Evolutionary conservation across 1,140 invertebrate species (phyloP).

Genomic region (Orius insidiosus): DNA sequence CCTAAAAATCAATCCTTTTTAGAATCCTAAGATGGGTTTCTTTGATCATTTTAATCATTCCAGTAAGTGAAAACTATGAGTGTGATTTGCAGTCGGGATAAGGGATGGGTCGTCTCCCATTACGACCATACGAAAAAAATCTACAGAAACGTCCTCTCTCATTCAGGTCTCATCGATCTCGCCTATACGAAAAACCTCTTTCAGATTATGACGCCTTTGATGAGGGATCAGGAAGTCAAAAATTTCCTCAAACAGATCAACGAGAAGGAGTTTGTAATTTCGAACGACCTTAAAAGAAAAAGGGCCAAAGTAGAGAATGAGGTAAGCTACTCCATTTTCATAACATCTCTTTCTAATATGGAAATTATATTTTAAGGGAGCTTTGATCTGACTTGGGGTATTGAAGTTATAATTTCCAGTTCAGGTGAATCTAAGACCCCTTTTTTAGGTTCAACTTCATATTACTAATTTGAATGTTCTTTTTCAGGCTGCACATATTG

Average conservation of each 20-base stretch:
- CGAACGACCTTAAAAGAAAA: slow-evolving; percentile 2
- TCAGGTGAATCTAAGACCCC: neutral
- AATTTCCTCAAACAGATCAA: slow-evolving; percentile 3
- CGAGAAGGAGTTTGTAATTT: slow-evolving; percentile 1
- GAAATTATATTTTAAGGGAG: neutral
- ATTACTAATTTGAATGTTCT: neutral
- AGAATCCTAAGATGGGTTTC: too few relatives aligned
- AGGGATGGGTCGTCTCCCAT: slow-evolving; percentile 17
- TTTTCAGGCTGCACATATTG: neutral
- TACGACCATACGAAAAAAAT: slow-evolving; percentile 9
- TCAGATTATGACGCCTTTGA: slow-evolving; percentile 12
- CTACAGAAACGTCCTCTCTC: slow-evolving; percentile 9
- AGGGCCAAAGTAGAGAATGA: slow-evolving; percentile 3
- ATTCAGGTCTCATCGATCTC: slow-evolving; percentile 4
- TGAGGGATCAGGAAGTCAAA: slow-evolving; percentile 7
- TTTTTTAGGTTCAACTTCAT: neutral
- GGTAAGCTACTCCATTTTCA: too few relatives aligned
- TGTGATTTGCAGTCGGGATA: slow-evolving; percentile 10
- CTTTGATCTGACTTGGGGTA: neutral
- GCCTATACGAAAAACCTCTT: slow-evolving; percentile 10
- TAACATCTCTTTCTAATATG: neutral
- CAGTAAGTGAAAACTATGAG: too few relatives aligned
- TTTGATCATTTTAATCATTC: too few relatives aligned
- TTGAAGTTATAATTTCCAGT: neutral
- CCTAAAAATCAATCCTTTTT: too few relatives aligned